Percentiles rank a stretch among this genome's conserved stretches.
Conservation (phyloP, 2,797 vertebrate genomes). For the Pseudomugil gertrudae region DNA sequence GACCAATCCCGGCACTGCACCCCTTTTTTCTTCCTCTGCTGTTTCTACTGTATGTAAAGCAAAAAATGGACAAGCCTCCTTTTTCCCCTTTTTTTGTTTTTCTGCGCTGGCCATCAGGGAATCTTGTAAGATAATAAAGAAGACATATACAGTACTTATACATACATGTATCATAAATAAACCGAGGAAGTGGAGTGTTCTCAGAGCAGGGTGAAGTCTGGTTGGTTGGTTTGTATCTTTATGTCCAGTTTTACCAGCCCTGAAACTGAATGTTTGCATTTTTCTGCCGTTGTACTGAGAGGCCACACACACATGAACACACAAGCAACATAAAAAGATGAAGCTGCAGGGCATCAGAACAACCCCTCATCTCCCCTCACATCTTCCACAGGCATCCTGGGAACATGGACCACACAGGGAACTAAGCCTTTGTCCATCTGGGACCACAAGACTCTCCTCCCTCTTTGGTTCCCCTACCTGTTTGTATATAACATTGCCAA, state of each 20-base stretch:
- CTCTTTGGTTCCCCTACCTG: conserved; percentile 41
- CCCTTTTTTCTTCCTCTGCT: conserved; percentile 39
- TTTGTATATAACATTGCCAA: conserved; percentile 80
- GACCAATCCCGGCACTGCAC: conserved; percentile 74
- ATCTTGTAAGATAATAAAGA: conserved; percentile 81
- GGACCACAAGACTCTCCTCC: conserved; percentile 33
- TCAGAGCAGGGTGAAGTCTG: conserved; percentile 34
- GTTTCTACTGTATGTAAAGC: conserved; percentile 67
- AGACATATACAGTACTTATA: conserved; percentile 67
- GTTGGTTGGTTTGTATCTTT: conserved; percentile 32
- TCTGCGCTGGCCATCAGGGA: conserved; percentile 87
- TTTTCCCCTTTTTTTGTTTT: conserved; percentile 56
- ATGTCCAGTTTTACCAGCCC: conserved; percentile 44
- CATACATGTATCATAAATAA: conserved; percentile 69
- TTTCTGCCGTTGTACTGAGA: conserved; percentile 9
- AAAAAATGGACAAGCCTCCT: conserved; percentile 42
- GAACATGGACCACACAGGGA: conserved; percentile 56
- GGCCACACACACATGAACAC: not conserved
- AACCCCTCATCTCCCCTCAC: not conserved
- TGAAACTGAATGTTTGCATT: conserved; percentile 52
- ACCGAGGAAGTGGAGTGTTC: conserved; percentile 25
- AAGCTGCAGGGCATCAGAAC: conserved; percentile 21
- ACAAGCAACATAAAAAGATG: not conserved
- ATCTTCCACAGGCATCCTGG: conserved; percentile 48
- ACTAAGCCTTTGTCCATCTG: conserved; percentile 36